Conservation (phyloP, 2,888 invertebrate species). For the Leucophora obtusa region DNA sequence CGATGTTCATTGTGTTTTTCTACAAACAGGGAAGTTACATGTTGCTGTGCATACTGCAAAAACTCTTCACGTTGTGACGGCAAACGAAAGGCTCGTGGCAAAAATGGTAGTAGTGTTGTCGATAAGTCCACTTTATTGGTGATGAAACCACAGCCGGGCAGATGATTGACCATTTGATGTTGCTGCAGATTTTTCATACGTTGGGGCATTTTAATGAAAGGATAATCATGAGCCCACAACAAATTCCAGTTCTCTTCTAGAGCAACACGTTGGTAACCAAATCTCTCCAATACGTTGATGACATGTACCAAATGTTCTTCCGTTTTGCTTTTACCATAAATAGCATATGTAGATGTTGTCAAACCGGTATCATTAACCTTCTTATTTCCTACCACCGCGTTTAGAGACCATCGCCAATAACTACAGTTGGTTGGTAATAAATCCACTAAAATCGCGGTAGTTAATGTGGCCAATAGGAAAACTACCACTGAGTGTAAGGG, state of each 20-base stretch:
- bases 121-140: conserved; percentile 95
- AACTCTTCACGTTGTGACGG: conserved; percentile 87
- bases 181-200: conserved; percentile 82
- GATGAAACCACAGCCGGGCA: conserved; percentile 95
- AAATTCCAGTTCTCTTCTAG: conserved; percentile 87
- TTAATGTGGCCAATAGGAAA: conserved; percentile 68
- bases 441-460: conserved; percentile 70
- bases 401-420: conserved; percentile 32
- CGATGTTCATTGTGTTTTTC: conserved; percentile 96
- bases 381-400: not conserved
- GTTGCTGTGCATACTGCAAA: conserved; percentile 82
- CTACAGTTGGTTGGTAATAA: conserved; percentile 63
- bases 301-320: conserved; percentile 86
- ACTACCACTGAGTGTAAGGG: conserved; percentile 68
- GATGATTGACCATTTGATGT: conserved; percentile 93
- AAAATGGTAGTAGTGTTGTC: conserved; percentile 86
- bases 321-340: conserved; percentile 80
- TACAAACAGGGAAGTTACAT: conserved; percentile 89
- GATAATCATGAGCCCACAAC: conserved; percentile 96
- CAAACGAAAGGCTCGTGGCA: conserved; percentile 93
- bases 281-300: conserved; percentile 85
- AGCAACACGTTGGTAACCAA: conserved; percentile 84
- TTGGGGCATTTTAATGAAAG: conserved; percentile 81
- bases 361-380: not conserved
- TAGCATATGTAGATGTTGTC: conserved; percentile 80